A percentile compares a stretch with the other conserved stretches of the same genome.
These are phyloP conservation scores for Tupiocoris notatus DNA, from an alignment of 2,888 invertebrate species.

Conservation along the genomic window DNA sequence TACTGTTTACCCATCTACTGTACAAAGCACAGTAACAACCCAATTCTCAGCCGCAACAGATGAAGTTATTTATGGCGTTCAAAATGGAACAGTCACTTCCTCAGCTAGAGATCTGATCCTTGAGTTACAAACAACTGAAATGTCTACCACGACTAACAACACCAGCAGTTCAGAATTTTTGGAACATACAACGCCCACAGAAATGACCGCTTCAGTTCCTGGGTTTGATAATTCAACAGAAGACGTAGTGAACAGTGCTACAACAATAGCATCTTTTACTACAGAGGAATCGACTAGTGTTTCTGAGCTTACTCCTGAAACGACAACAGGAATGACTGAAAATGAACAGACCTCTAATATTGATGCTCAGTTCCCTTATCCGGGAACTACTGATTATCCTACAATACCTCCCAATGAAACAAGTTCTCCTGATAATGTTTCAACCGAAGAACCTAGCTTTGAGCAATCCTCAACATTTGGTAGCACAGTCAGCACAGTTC, in stretches of 20 bases:
- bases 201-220: too few species aligned
- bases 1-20: not conserved
- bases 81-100: not conserved
- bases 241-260: too few species aligned
- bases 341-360: not conserved
- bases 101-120: not conserved
- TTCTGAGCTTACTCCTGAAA: too few species aligned
- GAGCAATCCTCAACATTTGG: too few species aligned
- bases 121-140: not conserved
- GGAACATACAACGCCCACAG: not conserved
- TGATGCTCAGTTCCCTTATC: not conserved
- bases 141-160: not conserved
- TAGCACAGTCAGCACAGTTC: too few species aligned
- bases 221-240: not conserved
- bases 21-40: not conserved
- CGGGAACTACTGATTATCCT: not conserved
- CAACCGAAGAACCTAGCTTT: too few species aligned
- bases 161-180: not conserved
- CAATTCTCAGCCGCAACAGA: not conserved
- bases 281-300: not conserved
- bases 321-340: not conserved
- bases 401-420: too few species aligned
- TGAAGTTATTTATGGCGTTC: constrained; percentile 2
- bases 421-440: too few species aligned
- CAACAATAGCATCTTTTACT: not conserved